Base-by-base conservation (phyloP, 2,888 invertebrate genomes). In the Perizoma affinitatum region DNA sequence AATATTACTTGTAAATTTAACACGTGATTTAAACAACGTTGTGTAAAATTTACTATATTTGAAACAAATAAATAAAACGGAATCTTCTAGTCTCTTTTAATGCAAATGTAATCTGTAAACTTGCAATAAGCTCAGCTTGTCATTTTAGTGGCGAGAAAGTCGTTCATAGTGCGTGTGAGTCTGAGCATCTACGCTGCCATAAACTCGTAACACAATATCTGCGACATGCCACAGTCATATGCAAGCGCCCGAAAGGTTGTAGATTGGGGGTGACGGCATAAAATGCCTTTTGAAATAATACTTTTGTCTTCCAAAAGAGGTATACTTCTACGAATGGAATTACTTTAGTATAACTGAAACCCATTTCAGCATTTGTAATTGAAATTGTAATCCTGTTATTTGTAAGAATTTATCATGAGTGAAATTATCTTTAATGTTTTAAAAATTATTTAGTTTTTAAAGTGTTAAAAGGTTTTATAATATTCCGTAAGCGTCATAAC, bases 281-380 rank as follows among this genome's bases (percentile, higher is more conserved):
- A 58, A 52, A 58, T 44, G 54, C 54, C 49, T 59, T 54, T 50
- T 54, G 50, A 55, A 58, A 58, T 58, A 54, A 53, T 51, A 47
- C 48, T 55, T 61, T 58, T 52, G 54, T 55, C 51, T 51, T 52
- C 10, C 41, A 34, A 53, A n/a, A 34, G 35, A 46, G 46, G 38
- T 43, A 47, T 62, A 51, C 34, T 22, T 43, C 58, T 58, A 52
- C 42, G 40, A 44, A 45, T 54, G 46, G n/a, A 58, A 58, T 54
- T 54, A 54, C 40, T 41, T 51, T 54, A 33, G 38, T 49, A 40
- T 44, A 44, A 47, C 35, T 54, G 40, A 53, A 43, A 53, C 42
- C 49, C 43, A 38, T 48, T 44, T 36, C 5, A 33, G 10, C 7
- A 6, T 9, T 50, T 56, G 49, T 55, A 58, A 56, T 58, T 42